Conservation (phyloP, 2,797 vertebrate genomes). For the Scolopax rusticola region DNA sequence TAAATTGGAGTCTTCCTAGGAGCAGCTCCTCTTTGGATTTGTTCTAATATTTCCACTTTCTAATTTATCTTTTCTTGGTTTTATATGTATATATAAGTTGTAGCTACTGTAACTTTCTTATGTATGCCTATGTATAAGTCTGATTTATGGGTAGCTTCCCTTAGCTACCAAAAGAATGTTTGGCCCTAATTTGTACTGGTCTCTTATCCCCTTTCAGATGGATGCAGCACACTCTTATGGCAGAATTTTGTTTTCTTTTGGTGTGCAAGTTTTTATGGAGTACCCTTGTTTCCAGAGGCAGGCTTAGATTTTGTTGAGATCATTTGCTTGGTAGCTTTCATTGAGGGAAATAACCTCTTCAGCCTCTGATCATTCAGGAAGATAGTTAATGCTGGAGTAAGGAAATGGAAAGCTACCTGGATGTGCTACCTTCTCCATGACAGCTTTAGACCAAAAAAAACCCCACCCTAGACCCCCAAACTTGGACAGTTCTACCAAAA, state of each 20-base stretch:
- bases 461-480: not conserved
- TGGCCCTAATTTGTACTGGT: not conserved
- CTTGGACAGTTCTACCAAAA: not conserved
- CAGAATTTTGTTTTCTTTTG: not conserved
- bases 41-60: not conserved
- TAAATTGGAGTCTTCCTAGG: not conserved
- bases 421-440: not conserved
- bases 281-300: not conserved
- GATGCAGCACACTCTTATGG: not conserved
- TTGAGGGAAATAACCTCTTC: not conserved
- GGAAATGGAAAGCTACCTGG: not conserved
- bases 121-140: accelerated
- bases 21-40: not conserved
- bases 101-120: not conserved
- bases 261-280: not conserved
- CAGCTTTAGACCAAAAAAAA: not conserved
- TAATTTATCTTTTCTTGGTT: not conserved
- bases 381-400: not conserved
- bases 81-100: not conserved
- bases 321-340: not conserved
- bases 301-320: not conserved
- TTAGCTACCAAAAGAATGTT: not conserved
- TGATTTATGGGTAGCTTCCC: not conserved
- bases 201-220: not conserved
- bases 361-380: not conserved